Percentiles rank a stretch among this genome's conserved stretches.
phyloP scores from a whole-genome alignment of 1,140 invertebrate species.

The Drosophila nikananu region DNA sequence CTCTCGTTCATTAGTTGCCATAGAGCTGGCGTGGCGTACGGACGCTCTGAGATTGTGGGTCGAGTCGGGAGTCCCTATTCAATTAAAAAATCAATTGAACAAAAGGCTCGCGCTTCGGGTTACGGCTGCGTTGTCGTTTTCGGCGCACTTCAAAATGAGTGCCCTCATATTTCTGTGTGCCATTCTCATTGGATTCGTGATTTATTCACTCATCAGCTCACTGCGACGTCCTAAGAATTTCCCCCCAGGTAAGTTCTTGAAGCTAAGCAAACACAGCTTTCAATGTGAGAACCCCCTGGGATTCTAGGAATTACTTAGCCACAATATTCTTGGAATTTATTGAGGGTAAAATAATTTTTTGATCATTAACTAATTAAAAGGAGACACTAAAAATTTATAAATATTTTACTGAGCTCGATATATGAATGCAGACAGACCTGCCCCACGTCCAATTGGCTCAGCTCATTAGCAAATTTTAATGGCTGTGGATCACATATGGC shows the following conservation, averaged over 20 bases:
- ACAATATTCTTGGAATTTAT: background rate
- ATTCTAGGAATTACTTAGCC: background rate
- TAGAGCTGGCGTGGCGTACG: slow-evolving; percentile 43
- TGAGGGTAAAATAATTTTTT: background rate
- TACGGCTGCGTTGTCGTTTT: slow-evolving; percentile 6
- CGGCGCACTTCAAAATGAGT: slow-evolving; percentile 49
- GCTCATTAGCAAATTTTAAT: slow-evolving; percentile 43
- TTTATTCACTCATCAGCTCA: slow-evolving; percentile 64
- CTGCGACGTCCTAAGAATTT: slow-evolving; percentile 72
- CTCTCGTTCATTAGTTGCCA: slow-evolving; percentile 60
- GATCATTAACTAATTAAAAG: background rate
- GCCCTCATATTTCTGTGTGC: slow-evolving; percentile 58
- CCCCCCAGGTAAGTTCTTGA: slow-evolving; percentile 72
- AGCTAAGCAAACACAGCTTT: background rate
- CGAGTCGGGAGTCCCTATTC: background rate
- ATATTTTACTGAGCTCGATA: background rate
- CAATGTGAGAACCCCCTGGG: background rate
- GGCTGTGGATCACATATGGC: slow-evolving; percentile 22
- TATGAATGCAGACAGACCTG: slow-evolving; percentile 26
- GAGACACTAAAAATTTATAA: background rate
- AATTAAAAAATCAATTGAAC: slow-evolving; percentile 21
- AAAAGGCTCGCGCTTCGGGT: slow-evolving; percentile 20
- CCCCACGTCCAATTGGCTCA: slow-evolving; percentile 22
- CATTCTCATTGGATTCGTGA: slow-evolving; percentile 57
- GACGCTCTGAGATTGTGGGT: slow-evolving; percentile 35